These are phyloP conservation scores for Palythoa grandiflora DNA, from an alignment of 92 coral and sea anemone genomes.

Conservation along the genomic window DNA sequence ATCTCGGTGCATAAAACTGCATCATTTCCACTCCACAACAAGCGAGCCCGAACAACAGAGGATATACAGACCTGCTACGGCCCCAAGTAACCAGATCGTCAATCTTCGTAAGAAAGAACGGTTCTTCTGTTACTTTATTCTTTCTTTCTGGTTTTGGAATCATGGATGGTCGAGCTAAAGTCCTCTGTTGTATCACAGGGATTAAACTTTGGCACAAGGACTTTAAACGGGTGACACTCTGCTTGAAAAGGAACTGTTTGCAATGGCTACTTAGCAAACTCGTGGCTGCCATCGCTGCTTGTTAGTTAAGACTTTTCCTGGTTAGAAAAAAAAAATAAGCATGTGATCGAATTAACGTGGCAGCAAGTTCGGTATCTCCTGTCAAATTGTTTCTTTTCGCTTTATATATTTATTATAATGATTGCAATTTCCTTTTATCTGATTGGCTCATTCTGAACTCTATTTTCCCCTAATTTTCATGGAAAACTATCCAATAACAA, in stretches of 20 bases:
- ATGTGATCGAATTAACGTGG: not conserved
- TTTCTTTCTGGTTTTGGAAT: conserved; percentile 4
- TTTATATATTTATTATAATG: too few species aligned
- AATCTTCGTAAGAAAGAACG: conserved; percentile 24
- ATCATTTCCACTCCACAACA: conserved; percentile 42
- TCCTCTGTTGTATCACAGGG: conserved; percentile 28
- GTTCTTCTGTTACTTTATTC: conserved; percentile 17
- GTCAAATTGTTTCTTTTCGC: too few species aligned
- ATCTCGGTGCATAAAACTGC: conserved; percentile 32
- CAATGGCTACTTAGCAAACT: conserved; percentile 9
- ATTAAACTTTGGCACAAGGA: conserved; percentile 10
- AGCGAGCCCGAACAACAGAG: conserved; percentile 35
- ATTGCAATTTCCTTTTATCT: too few species aligned
- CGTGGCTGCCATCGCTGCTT: not conserved
- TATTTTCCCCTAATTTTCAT: too few species aligned
- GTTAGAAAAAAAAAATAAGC: not conserved
- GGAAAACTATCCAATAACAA: too few species aligned
- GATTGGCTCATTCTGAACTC: too few species aligned
- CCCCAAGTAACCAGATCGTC: conserved; percentile 33
- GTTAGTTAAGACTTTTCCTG: not conserved
- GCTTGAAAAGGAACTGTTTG: not conserved
- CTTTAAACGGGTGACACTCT: not conserved
- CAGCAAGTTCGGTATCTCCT: too few species aligned
- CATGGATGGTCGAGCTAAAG: not conserved
- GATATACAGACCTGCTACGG: conserved; percentile 25